phyloP scores from a whole-genome alignment of 2,888 invertebrate genomes.

The Cephalotes varians region DNA sequence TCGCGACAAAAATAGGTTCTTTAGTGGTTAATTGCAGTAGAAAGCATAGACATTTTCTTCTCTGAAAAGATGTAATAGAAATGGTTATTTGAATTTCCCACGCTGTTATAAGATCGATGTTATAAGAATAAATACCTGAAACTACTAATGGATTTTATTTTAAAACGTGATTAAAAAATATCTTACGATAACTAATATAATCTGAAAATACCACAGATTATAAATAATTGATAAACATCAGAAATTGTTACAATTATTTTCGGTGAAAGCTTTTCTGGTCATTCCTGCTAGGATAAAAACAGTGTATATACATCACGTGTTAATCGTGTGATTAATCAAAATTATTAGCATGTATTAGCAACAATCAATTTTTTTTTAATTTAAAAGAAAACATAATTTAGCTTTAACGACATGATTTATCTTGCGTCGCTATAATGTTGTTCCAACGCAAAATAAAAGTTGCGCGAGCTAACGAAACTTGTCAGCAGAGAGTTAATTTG shows the following conservation, averaged over 20 bases:
- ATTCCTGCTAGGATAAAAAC: not conserved
- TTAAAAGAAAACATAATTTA: constrained; percentile 20
- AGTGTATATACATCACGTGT: not conserved
- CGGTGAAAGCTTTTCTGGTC: not conserved
- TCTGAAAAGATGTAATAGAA: not conserved
- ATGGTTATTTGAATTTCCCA: not conserved
- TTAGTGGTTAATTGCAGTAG: constrained; percentile 22
- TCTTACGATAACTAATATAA: not conserved
- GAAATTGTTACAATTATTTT: not conserved
- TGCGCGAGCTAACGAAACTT: constrained; percentile 20
- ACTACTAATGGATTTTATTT: not conserved
- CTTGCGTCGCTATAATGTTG: not conserved
- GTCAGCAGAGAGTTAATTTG: constrained; percentile 28
- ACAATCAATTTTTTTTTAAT: constrained; percentile 10
- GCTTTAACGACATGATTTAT: not conserved
- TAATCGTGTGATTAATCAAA: not conserved
- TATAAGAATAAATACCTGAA: not conserved
- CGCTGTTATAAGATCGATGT: not conserved
- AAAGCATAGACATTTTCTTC: not conserved
- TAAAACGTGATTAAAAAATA: too few relatives aligned
- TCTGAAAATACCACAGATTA: not conserved
- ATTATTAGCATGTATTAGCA: not conserved
- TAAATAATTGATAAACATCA: not conserved
- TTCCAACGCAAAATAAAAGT: constrained; percentile 41
- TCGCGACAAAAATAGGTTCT: constrained; percentile 37